These are phyloP conservation scores for Syrphus vitripennis DNA, from an alignment of 2,888 invertebrate genomes.

Conservation along the genomic window DNA sequence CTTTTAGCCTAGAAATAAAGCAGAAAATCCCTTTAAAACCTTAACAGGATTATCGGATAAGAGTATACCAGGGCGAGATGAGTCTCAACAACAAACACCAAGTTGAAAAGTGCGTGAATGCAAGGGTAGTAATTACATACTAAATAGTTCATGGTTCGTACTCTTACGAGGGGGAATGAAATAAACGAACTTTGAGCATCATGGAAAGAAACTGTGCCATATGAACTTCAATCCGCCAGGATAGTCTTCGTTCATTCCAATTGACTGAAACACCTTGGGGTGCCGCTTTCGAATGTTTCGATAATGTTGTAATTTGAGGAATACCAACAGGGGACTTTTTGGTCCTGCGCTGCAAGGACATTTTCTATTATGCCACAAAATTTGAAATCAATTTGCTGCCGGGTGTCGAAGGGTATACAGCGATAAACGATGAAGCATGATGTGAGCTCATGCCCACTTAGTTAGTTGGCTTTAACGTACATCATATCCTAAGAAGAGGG, in stretches of 20 bases:
- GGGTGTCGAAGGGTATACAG: constrained; percentile 64
- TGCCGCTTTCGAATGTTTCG: constrained; percentile 75
- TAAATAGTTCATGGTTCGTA: constrained; percentile 60
- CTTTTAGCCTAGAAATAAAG: background rate
- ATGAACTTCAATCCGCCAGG: constrained; percentile 51
- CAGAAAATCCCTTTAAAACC: constrained; percentile 39
- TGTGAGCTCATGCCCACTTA: constrained; percentile 48
- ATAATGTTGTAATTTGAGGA: constrained; percentile 76
- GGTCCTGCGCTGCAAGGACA: constrained; percentile 73
- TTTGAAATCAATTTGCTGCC: constrained; percentile 78
- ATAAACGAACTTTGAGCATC: background rate
- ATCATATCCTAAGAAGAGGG: constrained; percentile 9
- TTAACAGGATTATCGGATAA: constrained; percentile 64
- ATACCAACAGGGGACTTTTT: constrained; percentile 69
- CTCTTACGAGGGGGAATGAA: constrained; percentile 37
- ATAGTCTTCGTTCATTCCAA: constrained; percentile 76
- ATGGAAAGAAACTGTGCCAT: constrained; percentile 52
- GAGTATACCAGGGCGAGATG: constrained; percentile 40
- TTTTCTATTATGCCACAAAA: constrained; percentile 77
- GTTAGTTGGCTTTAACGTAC: constrained; percentile 20
- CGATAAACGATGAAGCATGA: constrained; percentile 35
- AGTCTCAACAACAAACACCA: constrained; percentile 26
- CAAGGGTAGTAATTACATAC: constrained; percentile 60
- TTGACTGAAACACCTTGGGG: constrained; percentile 81
- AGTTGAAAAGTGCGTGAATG: constrained; percentile 18